Evolutionary conservation across 2,113 vertebrate species (phyloP), one percentile per base, ranked within the genome.

Genomic region (Calypte anna): DNA sequence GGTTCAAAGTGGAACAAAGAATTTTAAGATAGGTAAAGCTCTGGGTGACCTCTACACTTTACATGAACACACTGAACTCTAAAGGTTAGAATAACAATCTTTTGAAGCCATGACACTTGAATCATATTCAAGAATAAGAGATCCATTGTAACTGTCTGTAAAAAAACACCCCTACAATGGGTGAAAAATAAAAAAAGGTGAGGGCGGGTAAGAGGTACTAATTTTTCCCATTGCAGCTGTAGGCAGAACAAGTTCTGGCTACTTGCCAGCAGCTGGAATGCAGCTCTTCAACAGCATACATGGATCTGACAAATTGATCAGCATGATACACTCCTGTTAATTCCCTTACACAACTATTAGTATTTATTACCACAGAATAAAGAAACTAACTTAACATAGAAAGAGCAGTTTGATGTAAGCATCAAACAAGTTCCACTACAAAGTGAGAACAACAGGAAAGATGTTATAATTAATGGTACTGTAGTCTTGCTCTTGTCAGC

Each of bases 21-120:
- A 88, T 62, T 79, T 86, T 59, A 93, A 88, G 55, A 88, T 73
- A 80, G 13, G 25, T 14, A 92, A 90, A 78, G 80, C 68, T 85
- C 74, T 72, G 62, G 20, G 36, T 80, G 85, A 93, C 68, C 59
- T 86, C 82, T 77, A 83, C 19, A 66, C 46, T 96, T 83, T 44
- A 92, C 59, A 77, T 51, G 86, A 93, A 96, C 43, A 88, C 46
- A 78, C 13, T 53, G 44, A 94, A 83, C 53, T 93, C 63, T 70
- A 88, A 96, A 90, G 79, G 82, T 90, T 87, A 95, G 63, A 94
- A 53, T 24, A 93, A 95, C 63, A 87, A 73, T 18, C 72, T 89
- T 66, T 46, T 57, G 43, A 92, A 87, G 67, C 75, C 48, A 25
- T 57, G 20, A 82, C 62, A 79, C 38, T 79, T 55, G 27, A 93